A percentile compares a stretch with the other conserved stretches of the same genome.
Conservation (phyloP, 2,113 vertebrate species). For the Chitala chitala region DNA sequence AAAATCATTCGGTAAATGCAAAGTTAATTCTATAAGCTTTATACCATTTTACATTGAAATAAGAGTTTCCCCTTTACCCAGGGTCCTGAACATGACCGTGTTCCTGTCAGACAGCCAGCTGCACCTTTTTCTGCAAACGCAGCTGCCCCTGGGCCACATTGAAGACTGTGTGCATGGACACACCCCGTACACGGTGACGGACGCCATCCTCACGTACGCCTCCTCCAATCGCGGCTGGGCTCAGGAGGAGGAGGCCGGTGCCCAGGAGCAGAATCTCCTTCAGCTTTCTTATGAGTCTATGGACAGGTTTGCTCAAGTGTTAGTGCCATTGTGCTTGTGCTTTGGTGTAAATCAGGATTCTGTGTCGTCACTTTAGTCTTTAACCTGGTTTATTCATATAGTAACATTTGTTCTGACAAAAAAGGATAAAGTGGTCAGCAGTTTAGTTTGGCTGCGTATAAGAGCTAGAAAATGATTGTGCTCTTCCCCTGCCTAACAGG, state of each 20-base stretch:
- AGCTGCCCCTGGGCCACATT: slow-evolving; percentile 81
- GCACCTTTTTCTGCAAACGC: slow-evolving; percentile 95
- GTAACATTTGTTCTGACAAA: too few relatives aligned
- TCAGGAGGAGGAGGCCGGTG: slow-evolving; percentile 65
- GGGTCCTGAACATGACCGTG: slow-evolving; percentile 83
- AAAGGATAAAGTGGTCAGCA: too few relatives aligned
- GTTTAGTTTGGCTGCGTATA: too few relatives aligned
- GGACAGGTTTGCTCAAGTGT: slow-evolving; percentile 51
- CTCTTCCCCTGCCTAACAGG: too few relatives aligned
- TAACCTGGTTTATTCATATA: background rate
- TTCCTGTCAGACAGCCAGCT: slow-evolving; percentile 93
- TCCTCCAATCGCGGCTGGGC: slow-evolving; percentile 77
- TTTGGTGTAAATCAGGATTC: background rate
- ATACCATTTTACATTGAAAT: too few relatives aligned
- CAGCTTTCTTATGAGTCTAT: slow-evolving; percentile 61
- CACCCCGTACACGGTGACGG: slow-evolving; percentile 71
- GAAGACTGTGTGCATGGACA: slow-evolving; percentile 83
- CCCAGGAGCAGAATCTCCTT: slow-evolving; percentile 44
- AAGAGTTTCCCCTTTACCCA: slow-evolving; percentile 47
- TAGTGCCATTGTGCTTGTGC: background rate
- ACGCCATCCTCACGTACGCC: slow-evolving; percentile 83
- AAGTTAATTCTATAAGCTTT: too few relatives aligned
- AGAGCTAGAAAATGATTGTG: too few relatives aligned
- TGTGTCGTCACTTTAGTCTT: background rate
- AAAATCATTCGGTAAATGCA: too few relatives aligned